Base-by-base conservation (phyloP, 2,797 vertebrate genomes). In the Melanitta fusca region DNA sequence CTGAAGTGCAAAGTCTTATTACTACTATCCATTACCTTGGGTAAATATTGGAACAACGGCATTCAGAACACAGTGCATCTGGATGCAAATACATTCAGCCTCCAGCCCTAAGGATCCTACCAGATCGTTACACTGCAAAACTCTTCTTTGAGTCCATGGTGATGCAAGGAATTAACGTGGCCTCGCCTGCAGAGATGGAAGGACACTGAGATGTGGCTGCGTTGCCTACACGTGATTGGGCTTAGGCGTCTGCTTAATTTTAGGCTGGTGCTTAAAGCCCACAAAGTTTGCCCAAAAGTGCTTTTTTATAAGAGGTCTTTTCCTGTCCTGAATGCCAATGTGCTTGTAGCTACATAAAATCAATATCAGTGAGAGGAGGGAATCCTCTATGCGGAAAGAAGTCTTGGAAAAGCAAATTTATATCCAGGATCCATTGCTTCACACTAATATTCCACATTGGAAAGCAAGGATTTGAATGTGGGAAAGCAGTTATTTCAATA, bases 401-500 rank as follows among this genome's bases (percentile, higher is more conserved):
- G 64, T 77, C 93, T 85, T 85, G 69, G 71, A 87, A 78, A 93
- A 82, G 64, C 51, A 71, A 53, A 68, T 51, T 51, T 25, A 51
- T 73, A 21, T 75, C 82, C 82, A 84, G 30, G 22, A 68, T 85
- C 68, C 80, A 41, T n/a, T 84, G 64, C 38, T 36, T 86, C 66
- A 68, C 0, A 0, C 16, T 94, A 91, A 93, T 85, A 79, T 77
- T 77, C 39, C 41, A 49, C 36, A 74, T 94, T 89, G 56, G 72
- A 91, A 93, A 96, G 82, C 60, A 85, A 49, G 30, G 95, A 95
- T 91, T 1, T 51, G 85, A 95, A 95, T 91, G 81, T 58, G 87
- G 56, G 79, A 97, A 98, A 97, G 93, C 91, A 94, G 93, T 95
- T 97, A 95, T 96, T 97, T 95, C 93, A 96, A 97, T 96, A 80